phyloP scores from a whole-genome alignment of 1,140 invertebrate genomes.

The Ceratitis capitata region DNA sequence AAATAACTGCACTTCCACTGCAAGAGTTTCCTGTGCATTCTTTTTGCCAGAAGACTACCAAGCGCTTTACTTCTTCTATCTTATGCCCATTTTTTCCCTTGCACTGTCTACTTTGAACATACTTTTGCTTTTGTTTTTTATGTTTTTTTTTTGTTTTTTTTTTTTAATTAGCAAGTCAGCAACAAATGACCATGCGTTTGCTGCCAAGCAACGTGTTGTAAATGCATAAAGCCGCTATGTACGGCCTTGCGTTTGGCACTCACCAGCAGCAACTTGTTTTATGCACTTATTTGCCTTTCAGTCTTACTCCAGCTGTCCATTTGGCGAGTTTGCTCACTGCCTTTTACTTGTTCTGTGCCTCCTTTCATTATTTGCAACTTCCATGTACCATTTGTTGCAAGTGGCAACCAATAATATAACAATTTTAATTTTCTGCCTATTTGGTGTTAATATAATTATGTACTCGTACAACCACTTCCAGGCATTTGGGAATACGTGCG shows the following conservation, averaged over 20 bases:
- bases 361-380: background rate
- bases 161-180: background rate
- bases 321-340: slow-evolving; percentile 17
- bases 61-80: background rate
- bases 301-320: background rate
- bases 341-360: slow-evolving; percentile 16
- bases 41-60: background rate
- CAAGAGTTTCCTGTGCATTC: no score
- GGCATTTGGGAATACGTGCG: slow-evolving; percentile 36
- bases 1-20: background rate
- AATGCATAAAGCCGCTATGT: background rate
- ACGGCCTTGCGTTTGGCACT: background rate
- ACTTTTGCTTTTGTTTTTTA: no score
- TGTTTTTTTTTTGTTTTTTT: no score
- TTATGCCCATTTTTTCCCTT: background rate
- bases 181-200: background rate
- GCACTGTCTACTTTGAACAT: background rate
- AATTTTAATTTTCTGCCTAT: slow-evolving; percentile 38
- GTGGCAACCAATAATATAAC: slow-evolving; percentile 35
- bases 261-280: background rate
- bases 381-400: slow-evolving; percentile 8
- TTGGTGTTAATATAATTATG: slow-evolving; percentile 37
- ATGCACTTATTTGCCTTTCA: background rate
- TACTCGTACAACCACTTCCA: slow-evolving; percentile 5
- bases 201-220: background rate